Evolutionary conservation across 1,140 invertebrate genomes (phyloP).

Genomic region (Eupeodes corollae): DNA sequence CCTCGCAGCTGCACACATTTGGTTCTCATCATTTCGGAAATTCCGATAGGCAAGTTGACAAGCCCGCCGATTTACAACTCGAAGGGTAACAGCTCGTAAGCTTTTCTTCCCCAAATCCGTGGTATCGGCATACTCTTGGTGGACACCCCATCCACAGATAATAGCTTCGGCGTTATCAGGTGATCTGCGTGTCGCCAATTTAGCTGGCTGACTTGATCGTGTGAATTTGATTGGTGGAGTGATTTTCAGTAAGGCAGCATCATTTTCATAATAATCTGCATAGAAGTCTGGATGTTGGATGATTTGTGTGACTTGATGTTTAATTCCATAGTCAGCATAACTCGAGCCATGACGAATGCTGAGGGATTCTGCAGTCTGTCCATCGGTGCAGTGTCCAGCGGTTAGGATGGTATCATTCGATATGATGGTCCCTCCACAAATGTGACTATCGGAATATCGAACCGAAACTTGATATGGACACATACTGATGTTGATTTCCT

Average conservation of each 20-base stretch:
- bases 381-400: slow-evolving; percentile 41
- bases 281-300: no score
- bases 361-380: slow-evolving; percentile 17
- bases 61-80: neutral
- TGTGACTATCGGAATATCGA: slow-evolving; percentile 15
- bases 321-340: no score
- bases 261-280: slow-evolving; percentile 18
- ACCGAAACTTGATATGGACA: slow-evolving; percentile 12
- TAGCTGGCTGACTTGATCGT: slow-evolving; percentile 19
- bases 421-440: slow-evolving; percentile 41
- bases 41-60: neutral
- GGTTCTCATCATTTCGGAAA: neutral
- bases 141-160: slow-evolving; percentile 28
- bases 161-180: slow-evolving; percentile 12
- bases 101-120: neutral
- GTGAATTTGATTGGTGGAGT: slow-evolving; percentile 18
- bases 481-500: slow-evolving; percentile 5
- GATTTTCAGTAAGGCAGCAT: slow-evolving; percentile 21
- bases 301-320: no score
- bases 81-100: neutral
- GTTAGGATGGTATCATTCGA: slow-evolving; percentile 39
- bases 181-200: slow-evolving; percentile 16
- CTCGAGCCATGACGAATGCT: neutral
- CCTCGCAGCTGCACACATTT: neutral
- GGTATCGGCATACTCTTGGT: slow-evolving; percentile 3